Evolutionary conservation across 2,797 vertebrate species (phyloP).

Genomic region (Chelon labrosus): DNA sequence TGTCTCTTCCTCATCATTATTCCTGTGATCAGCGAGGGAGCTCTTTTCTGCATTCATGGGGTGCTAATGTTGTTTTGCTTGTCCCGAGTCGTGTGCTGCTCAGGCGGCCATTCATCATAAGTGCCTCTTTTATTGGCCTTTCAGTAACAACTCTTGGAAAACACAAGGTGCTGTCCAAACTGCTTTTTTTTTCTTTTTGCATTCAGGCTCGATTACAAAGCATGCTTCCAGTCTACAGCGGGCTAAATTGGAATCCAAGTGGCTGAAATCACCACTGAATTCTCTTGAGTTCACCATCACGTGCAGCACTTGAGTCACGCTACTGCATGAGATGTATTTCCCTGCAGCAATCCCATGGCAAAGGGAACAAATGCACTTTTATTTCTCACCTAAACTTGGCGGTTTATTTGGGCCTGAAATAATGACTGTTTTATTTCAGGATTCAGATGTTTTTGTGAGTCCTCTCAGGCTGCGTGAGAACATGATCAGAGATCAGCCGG

Average conservation of each 20-base stretch:
- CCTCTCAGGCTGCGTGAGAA: conserved; percentile 15
- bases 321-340: conserved; percentile 11
- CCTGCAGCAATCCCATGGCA: conserved; percentile 18
- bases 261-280: conserved; percentile 8
- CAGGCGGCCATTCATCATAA: conserved; percentile 47
- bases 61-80: conserved; percentile 45
- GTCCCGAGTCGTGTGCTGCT: conserved; percentile 37
- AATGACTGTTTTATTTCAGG: conserved; percentile 15
- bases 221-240: conserved; percentile 18
- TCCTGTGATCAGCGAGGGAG: conserved; percentile 50
- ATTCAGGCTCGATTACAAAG: conserved; percentile 14
- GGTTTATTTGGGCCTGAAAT: conserved; percentile 9
- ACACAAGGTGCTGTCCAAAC: conserved; percentile 28
- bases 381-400: conserved; percentile 22
- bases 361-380: conserved; percentile 12
- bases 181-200: not conserved
- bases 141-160: conserved; percentile 45
- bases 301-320: conserved; percentile 40
- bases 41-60: conserved; percentile 36
- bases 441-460: conserved; percentile 11
- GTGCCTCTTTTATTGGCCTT: conserved; percentile 48
- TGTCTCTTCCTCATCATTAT: conserved; percentile 60
- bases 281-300: conserved; percentile 27
- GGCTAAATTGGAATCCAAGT: not conserved
- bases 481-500: conserved; percentile 19